Evolutionary conservation across 2,888 invertebrate species (phyloP).

Genomic region (Phaonia tiefii): DNA sequence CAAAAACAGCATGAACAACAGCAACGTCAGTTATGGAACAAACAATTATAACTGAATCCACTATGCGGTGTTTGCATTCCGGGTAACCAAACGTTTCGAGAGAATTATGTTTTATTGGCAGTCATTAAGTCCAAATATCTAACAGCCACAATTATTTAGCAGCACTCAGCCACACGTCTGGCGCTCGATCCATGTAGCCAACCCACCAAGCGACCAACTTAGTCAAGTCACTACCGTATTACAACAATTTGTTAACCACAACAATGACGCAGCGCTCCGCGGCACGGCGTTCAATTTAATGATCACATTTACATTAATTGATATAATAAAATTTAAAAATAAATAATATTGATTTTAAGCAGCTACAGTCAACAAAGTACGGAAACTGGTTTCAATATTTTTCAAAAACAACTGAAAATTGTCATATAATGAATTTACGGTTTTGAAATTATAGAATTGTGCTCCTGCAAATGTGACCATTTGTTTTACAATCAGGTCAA

Average conservation of each 20-base stretch:
- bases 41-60: neutral
- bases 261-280: constrained; percentile 4
- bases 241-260: constrained; percentile 45
- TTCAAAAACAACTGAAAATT: too few relatives aligned
- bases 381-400: too few relatives aligned
- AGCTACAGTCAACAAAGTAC: too few relatives aligned
- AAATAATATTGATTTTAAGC: constrained; percentile 12
- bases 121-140: constrained; percentile 19
- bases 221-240: constrained; percentile 39
- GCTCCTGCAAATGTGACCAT: too few relatives aligned
- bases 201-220: neutral
- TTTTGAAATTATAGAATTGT: too few relatives aligned
- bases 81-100: neutral
- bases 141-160: neutral
- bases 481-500: too few relatives aligned
- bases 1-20: neutral
- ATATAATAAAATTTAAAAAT: constrained; percentile 42
- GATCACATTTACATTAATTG: constrained; percentile 60
- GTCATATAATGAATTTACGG: too few relatives aligned
- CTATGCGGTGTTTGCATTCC: neutral
- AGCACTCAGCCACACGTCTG: neutral
- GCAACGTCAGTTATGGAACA: neutral
- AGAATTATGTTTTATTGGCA: constrained; percentile 36
- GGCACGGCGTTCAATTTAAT: constrained; percentile 40
- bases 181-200: neutral